phyloP scores from a whole-genome alignment of 1,140 invertebrate species.

The Brachionus rotundiformis region DNA sequence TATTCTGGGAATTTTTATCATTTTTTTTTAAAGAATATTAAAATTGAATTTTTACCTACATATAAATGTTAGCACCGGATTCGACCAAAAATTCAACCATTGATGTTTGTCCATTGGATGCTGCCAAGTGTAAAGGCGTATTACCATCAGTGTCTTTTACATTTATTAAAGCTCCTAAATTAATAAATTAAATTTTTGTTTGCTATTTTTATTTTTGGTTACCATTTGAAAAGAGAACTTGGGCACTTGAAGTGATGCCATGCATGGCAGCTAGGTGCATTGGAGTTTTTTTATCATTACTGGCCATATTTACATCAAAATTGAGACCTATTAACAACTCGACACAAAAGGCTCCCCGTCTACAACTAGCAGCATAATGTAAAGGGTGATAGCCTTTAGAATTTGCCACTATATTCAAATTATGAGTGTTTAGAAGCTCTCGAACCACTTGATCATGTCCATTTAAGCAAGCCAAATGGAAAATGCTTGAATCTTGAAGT shows the following conservation, averaged over 20 bases:
- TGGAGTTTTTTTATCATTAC: constrained; percentile 70
- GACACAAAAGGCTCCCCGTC: constrained; percentile 69
- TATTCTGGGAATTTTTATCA: not conserved
- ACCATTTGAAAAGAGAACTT: constrained; percentile 66
- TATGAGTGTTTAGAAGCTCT: constrained; percentile 65
- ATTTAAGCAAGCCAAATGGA: constrained; percentile 71
- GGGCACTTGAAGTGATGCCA: constrained; percentile 70
- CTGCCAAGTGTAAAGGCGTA: constrained; percentile 46
- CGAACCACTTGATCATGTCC: constrained; percentile 67
- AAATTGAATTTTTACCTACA: constrained; percentile 48
- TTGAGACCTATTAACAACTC: constrained; percentile 67
- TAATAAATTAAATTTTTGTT: not conserved
- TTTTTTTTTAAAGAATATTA: not conserved
- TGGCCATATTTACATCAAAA: constrained; percentile 67
- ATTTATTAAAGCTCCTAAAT: constrained; percentile 34
- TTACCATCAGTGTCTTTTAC: constrained; percentile 21
- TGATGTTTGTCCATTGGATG: constrained; percentile 28
- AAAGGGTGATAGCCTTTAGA: constrained; percentile 67
- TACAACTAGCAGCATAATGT: constrained; percentile 69
- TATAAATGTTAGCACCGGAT: constrained; percentile 51
- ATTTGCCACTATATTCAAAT: constrained; percentile 65
- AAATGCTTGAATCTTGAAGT: constrained; percentile 68
- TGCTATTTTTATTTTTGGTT: not conserved
- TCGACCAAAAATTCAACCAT: constrained; percentile 45
- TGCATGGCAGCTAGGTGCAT: constrained; percentile 72